Evolutionary conservation across 2,797 vertebrate genomes (phyloP).

Genomic region (Hoplostethus atlanticus): DNA sequence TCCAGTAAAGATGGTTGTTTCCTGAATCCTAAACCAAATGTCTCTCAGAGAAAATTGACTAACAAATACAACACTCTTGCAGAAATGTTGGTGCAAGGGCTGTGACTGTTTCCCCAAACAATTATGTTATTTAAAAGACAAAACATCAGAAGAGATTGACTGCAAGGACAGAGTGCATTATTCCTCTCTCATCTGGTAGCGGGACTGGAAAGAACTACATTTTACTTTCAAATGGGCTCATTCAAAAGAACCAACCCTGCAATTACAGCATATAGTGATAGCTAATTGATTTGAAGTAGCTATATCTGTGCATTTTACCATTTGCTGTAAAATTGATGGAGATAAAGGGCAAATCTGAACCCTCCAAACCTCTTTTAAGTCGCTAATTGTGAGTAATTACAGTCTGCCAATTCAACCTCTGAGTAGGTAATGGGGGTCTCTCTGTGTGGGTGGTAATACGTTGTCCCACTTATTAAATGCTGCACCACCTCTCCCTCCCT

Average conservation of each 20-base stretch:
- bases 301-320: constrained; percentile 38
- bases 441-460: constrained; percentile 63
- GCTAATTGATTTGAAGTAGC: constrained; percentile 54
- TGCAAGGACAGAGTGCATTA: constrained; percentile 5
- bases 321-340: constrained; percentile 63
- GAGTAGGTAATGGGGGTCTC: constrained; percentile 52
- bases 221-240: constrained; percentile 13
- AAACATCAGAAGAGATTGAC: neutral
- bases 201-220: neutral
- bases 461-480: constrained; percentile 64
- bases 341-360: constrained; percentile 38
- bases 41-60: neutral
- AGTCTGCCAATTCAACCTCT: constrained; percentile 40
- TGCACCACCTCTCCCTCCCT: constrained; percentile 58
- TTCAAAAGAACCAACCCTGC: neutral
- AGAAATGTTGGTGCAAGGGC: no score
- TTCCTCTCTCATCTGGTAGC: neutral
- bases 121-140: neutral
- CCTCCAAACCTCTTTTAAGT: constrained; percentile 59
- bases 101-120: neutral
- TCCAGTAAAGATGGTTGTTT: no score
- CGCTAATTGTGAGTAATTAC: constrained; percentile 73
- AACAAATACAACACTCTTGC: neutral
- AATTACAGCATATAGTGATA: constrained; percentile 21
- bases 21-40: neutral